Conservation (phyloP, 1,140 invertebrate species). For the Bombus turneri region DNA sequence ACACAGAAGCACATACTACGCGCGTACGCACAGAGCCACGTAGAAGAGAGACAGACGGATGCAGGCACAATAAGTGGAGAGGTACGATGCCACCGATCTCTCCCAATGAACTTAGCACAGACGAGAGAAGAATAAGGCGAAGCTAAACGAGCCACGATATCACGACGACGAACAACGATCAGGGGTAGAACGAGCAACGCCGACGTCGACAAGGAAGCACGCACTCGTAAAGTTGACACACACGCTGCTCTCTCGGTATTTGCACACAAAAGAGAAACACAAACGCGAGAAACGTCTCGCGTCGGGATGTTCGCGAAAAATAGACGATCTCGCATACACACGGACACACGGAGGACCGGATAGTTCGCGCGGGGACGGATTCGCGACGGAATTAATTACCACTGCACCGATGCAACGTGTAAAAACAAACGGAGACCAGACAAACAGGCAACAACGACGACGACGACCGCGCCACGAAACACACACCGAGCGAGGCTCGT, state of each 20-base stretch:
- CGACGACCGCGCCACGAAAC: constrained; percentile 65
- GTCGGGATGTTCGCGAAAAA: constrained; percentile 7
- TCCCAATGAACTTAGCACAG: constrained; percentile 16
- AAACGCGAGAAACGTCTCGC: constrained; percentile 29
- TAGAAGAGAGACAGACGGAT: constrained; percentile 38
- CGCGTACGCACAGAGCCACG: constrained; percentile 30
- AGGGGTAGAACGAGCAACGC: neutral
- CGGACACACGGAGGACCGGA: neutral
- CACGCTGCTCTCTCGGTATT: constrained; percentile 39
- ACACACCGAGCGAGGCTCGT: constrained; percentile 78
- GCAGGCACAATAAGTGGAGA: constrained; percentile 23
- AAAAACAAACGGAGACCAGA: constrained; percentile 40
- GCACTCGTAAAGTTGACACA: constrained; percentile 56
- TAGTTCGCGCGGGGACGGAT: constrained; percentile 61
- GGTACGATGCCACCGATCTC: constrained; percentile 2
- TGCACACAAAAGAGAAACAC: constrained; percentile 38
- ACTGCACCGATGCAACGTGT: constrained; percentile 32
- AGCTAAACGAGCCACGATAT: constrained; percentile 3
- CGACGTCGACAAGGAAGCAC: constrained; percentile 49
- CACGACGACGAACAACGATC: neutral
- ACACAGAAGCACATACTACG: constrained; percentile 65
- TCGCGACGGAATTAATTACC: constrained; percentile 69
- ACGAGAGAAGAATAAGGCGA: neutral
- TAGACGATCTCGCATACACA: constrained; percentile 4
- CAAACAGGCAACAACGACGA: constrained; percentile 17